Conservation (phyloP, 2,888 invertebrate genomes). For the Glyphotaelius pellucidus region DNA sequence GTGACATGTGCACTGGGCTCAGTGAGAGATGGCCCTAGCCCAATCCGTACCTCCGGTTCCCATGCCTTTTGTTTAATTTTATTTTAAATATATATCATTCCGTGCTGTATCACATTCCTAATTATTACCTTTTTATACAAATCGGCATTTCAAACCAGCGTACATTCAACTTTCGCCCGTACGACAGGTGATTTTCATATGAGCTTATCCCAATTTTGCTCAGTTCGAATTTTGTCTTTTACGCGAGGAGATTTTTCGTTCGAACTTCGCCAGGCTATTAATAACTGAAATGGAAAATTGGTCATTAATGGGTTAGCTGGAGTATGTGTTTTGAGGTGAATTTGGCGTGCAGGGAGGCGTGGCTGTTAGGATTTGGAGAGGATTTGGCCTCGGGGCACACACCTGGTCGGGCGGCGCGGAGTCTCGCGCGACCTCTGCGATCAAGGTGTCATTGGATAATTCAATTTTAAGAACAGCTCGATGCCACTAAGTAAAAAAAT, state of each 20-base stretch:
- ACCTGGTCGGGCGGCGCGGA: slow-evolving; percentile 59
- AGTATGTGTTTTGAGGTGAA: background rate
- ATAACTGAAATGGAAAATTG: background rate
- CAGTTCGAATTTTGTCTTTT: slow-evolving; percentile 27
- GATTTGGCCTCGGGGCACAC: slow-evolving; percentile 55
- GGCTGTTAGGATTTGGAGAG: slow-evolving; percentile 24
- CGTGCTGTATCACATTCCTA: slow-evolving; percentile 48
- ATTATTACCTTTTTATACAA: slow-evolving; percentile 40
- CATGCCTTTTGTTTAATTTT: slow-evolving; percentile 38
- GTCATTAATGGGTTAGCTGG: background rate
- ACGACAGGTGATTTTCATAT: slow-evolving; percentile 19
- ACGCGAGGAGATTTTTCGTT: slow-evolving; percentile 26
- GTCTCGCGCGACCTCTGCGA: slow-evolving; percentile 55
- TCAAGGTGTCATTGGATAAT: slow-evolving; percentile 35
- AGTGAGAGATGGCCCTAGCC: background rate
- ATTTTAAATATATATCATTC: slow-evolving; percentile 44
- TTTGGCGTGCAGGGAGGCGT: background rate
- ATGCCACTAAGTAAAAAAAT: slow-evolving; percentile 12
- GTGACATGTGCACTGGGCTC: background rate
- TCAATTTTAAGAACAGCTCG: background rate
- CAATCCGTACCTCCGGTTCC: slow-evolving; percentile 22
- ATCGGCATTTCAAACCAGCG: background rate
- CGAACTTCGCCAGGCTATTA: slow-evolving; percentile 11
- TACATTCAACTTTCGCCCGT: slow-evolving; percentile 36
- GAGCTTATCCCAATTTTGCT: slow-evolving; percentile 32